These are phyloP conservation scores for Tachina fera DNA, from an alignment of 2,888 invertebrate genomes.

Conservation along the genomic window DNA sequence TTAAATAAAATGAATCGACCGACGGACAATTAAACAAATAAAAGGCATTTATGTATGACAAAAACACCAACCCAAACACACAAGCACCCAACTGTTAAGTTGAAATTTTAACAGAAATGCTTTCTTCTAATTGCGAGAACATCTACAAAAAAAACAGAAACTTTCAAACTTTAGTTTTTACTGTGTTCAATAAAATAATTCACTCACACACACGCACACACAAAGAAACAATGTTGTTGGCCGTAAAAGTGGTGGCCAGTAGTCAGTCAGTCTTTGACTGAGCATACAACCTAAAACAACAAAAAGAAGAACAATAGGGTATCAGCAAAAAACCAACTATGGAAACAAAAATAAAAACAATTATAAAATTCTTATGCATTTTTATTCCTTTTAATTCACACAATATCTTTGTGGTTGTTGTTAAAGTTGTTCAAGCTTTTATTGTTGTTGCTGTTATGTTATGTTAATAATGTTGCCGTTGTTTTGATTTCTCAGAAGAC, in stretches of 20 bases:
- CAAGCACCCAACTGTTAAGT: constrained; percentile 36
- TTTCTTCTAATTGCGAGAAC: constrained; percentile 30
- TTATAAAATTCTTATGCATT: constrained; percentile 47
- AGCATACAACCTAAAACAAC: constrained; percentile 13
- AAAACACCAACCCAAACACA: constrained; percentile 51
- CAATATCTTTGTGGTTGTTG: constrained; percentile 56
- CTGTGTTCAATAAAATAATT: constrained; percentile 45
- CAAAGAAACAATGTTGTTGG: neutral
- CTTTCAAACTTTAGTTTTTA: constrained; percentile 52
- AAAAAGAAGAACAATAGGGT: constrained; percentile 10
- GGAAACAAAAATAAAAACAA: constrained; percentile 29
- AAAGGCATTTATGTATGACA: constrained; percentile 51
- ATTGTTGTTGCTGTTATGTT: constrained; percentile 31
- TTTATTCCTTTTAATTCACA: constrained; percentile 67
- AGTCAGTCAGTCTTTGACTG: constrained; percentile 33
- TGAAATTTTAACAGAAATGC: constrained; percentile 34
- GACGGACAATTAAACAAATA: constrained; percentile 41
- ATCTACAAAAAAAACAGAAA: constrained; percentile 27
- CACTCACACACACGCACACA: constrained; percentile 2
- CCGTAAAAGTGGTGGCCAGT: constrained; percentile 26
- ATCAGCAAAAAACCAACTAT: constrained; percentile 19
- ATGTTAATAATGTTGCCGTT: constrained; percentile 56
- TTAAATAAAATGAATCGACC: constrained; percentile 39
- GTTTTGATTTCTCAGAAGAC: constrained; percentile 64
- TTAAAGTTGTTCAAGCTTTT: constrained; percentile 50